Evolutionary conservation across 2,888 invertebrate genomes (phyloP), one percentile per base, ranked within the genome.

Genomic region (Thumatha senex): DNA sequence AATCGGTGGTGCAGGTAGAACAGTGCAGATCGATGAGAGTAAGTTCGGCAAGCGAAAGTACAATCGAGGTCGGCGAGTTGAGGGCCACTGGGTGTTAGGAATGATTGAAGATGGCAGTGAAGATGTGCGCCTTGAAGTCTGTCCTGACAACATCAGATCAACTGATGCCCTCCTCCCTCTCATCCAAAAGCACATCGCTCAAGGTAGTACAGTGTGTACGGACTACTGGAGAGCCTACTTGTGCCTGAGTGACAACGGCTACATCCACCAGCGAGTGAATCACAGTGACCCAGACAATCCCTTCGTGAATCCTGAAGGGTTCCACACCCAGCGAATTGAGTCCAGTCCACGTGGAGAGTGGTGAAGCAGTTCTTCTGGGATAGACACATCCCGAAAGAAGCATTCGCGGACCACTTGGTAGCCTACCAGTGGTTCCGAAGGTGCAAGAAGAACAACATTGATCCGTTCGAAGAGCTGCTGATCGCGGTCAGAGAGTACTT

Each of bases 111-210:
- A 70, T 52, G 58, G 63, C 0, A 56, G 34, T 15, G 61, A 73
- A 4, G 71, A 73, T 15, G 31, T 73, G 0, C 36, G 71, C 0
- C 15, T 75, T 9, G 68, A 72, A 54, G 58, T 72, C 33, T 72
- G 71, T 47, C 68, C 67, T 7, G 54, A 65, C 5, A 68, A 70
- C 54, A 38, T 14, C 7, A 7, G 39, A 3, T 7, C 5, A 2
- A 8, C 31, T 5, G 8, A 31, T 2, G 8, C 9, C 7, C 7
- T 31, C 4, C 1, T 31, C 4, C 31, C 31, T 2, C 9, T 31
- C 1, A 31, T 31, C 2, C 3, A 31, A 11, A 31, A 31, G 7
- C 31, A 31, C 7, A 8, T 31, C 3, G 31, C 8, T 2, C 1
- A 10, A 31, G 11, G 31, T 8, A 31, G 4, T 8, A 11, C 1